Evolutionary conservation across 2,113 vertebrate genomes (phyloP).

Genomic region (Guaruba guarouba): DNA sequence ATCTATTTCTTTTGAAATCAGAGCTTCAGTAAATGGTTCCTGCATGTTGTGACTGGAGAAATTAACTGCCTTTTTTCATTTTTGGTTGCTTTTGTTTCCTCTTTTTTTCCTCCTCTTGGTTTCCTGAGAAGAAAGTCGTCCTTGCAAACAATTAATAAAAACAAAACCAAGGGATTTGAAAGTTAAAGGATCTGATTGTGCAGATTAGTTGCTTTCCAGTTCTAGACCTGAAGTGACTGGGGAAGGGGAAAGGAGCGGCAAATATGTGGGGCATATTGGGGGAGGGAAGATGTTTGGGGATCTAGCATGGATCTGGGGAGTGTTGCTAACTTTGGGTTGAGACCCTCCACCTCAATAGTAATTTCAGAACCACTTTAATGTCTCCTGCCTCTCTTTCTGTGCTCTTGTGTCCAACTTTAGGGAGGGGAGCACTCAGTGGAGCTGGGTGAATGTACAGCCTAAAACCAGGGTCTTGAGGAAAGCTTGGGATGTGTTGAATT

Average conservation of each 20-base stretch:
- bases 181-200: background rate
- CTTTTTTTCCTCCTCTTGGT: background rate
- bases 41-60: background rate
- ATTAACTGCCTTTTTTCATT: background rate
- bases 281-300: background rate
- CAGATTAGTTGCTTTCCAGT: background rate
- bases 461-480: background rate
- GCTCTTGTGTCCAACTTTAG: background rate
- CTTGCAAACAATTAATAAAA: background rate
- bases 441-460: background rate
- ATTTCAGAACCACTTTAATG: background rate
- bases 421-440: background rate
- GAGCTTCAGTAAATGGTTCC: background rate
- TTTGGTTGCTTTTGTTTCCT: background rate
- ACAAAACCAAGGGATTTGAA: background rate
- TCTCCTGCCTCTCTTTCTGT: background rate
- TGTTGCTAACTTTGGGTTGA: background rate
- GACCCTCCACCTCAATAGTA: background rate
- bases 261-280: accelerated
- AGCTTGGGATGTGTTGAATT: no score
- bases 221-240: background rate
- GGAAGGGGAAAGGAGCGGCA: background rate
- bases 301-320: background rate
- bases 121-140: background rate
- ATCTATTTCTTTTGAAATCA: constrained; percentile 13